Conservation (phyloP, 2,113 vertebrate genomes). For the Phrynosoma blainvillii region DNA sequence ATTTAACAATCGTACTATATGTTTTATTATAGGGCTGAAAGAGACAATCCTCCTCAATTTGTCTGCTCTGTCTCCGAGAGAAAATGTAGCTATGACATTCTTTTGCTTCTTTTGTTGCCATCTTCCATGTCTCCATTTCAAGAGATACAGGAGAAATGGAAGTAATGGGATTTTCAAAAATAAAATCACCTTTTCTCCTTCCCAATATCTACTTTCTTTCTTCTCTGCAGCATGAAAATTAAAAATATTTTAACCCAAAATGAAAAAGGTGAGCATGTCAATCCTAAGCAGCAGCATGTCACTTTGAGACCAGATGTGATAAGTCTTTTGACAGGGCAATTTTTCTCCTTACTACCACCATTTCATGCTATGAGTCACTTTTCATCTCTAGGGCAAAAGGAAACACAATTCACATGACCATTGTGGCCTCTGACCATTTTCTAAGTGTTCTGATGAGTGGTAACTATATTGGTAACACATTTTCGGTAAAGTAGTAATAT, state of each 20-base stretch:
- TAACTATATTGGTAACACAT: constrained; percentile 27
- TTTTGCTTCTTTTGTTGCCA: background rate
- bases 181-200: background rate
- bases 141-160: background rate
- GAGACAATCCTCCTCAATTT: background rate
- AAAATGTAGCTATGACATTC: background rate
- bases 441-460: background rate
- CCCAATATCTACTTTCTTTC: background rate
- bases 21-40: background rate
- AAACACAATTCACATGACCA: background rate
- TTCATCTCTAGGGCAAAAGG: background rate
- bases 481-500: constrained; percentile 13
- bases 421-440: background rate
- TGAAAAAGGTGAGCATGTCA: rapidly evolving
- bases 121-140: background rate
- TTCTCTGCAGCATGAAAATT: background rate
- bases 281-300: background rate
- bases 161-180: background rate
- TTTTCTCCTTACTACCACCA: background rate
- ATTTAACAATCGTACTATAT: background rate
- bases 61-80: background rate
- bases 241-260: background rate
- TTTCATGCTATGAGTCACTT: rapidly evolving
- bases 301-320: background rate
- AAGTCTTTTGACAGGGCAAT: background rate